Evolutionary conservation across 1,140 invertebrate species (phyloP), one percentile per base, ranked within the genome.

Genomic region (Latrodectus geometricus): DNA sequence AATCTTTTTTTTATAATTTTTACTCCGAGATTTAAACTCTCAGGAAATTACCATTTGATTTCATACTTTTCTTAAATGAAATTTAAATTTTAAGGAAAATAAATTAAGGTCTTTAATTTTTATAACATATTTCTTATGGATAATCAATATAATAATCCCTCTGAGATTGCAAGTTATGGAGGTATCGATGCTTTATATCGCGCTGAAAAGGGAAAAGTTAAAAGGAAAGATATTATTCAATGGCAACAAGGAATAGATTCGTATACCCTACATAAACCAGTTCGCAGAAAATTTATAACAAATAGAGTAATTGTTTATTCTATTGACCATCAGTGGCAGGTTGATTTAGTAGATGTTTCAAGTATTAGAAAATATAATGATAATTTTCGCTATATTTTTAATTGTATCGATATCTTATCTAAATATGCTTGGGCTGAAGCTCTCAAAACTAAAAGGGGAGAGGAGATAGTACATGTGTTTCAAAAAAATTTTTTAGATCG

Each of bases 351-450:
- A 49, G 89, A 89, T 74, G 23, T 90, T 17, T 14, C 66, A 65
- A 54, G 8, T 20, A 49, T 89, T 17, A 68, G 54, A 50, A 80
- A 88, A 81, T 49, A 72, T 61, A 90, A 90, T 75, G 69, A 88
- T 56, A 87, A 86, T 0, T 87, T 72, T 87, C 86, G 70, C 23
- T 90, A 87, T 82, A 21, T 90, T 11, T 72, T 90, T 23, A 86
- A 80, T 9, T 65, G 75, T n/a, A 89, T 90, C 72, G 89, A 90
- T 21, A 68, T 88, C 3, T 89, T 90, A 23, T 78, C 66, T 68
- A 89, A 89, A 74, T 89, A 68, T 80, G 88, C 88, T 15, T 90
- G 86, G 89, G 88, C 77, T 9, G 35, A 88, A 1, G 88, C 88
- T 0, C 20, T 90, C 8, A 89, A 88, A 80, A 61, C 66, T 49